phyloP scores from a whole-genome alignment of 1,140 invertebrate species.

The Sitodiplosis mosellana region DNA sequence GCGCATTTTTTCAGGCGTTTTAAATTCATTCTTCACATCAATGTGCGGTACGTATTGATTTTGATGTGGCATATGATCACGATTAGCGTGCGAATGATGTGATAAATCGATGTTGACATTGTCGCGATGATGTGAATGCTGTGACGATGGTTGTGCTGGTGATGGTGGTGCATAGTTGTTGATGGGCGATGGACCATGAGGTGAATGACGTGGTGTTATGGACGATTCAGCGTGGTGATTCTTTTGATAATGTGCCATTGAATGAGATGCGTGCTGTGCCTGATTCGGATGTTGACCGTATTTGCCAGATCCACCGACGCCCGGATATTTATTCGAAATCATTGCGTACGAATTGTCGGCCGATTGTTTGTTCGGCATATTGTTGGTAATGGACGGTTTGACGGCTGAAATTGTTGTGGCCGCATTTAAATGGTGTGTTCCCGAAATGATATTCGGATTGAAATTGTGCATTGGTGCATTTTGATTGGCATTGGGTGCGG shows the following conservation, averaged over 20 bases:
- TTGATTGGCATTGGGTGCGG: not conserved
- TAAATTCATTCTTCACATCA: conserved; percentile 2
- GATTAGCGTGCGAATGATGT: conserved; percentile 5
- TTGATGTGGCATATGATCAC: conserved; percentile 3
- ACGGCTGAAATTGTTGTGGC: conserved; percentile 25
- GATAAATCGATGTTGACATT: conserved; percentile 4
- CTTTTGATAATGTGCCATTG: too few relatives aligned
- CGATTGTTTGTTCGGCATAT: not conserved
- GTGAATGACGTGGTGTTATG: conserved; percentile 11
- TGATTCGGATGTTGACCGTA: not conserved
- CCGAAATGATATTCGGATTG: not conserved
- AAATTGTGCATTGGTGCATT: not conserved
- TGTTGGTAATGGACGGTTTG: conserved; percentile 12
- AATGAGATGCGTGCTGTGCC: conserved; percentile 4
- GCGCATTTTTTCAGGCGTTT: conserved; percentile 2
- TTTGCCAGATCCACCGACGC: too few relatives aligned
- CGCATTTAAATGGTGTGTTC: conserved; percentile 15
- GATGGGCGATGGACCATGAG: conserved; percentile 6
- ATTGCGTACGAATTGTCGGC: not conserved
- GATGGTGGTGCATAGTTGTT: conserved; percentile 1
- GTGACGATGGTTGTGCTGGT: not conserved
- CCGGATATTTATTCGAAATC: not conserved
- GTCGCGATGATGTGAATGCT: conserved; percentile 7
- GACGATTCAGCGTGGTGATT: not conserved
- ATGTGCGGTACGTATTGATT: too few relatives aligned